Conservation (phyloP, 2,797 vertebrate species). For the Cebuella pygmaea region DNA sequence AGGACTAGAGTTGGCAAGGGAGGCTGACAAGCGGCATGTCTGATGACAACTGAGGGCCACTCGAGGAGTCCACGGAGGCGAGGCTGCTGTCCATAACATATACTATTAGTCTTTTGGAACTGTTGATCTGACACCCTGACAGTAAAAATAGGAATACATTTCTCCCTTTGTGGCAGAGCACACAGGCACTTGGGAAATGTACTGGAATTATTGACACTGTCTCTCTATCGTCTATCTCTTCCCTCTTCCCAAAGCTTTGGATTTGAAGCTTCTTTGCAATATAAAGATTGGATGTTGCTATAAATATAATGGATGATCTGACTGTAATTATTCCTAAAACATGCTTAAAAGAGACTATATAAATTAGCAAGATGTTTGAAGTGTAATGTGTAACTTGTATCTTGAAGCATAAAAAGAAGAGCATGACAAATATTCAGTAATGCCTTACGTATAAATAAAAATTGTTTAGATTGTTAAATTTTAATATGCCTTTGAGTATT, state of each 20-base stretch:
- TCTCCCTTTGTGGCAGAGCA: not conserved
- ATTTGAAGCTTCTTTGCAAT: not conserved
- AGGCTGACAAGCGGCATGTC: not conserved
- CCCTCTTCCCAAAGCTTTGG: not conserved
- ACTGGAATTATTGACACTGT: not conserved
- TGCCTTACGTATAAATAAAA: conserved; percentile 18
- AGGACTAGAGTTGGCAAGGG: not conserved
- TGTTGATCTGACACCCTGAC: not conserved
- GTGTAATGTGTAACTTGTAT: not conserved
- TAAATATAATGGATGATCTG: conserved; percentile 29
- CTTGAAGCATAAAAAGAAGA: not conserved
- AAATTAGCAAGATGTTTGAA: conserved; percentile 37
- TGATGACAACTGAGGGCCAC: not conserved
- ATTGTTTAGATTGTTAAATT: not conserved
- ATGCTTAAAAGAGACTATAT: not conserved
- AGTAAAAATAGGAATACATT: conserved; percentile 9
- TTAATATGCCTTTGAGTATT: not conserved
- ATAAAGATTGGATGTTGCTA: not conserved
- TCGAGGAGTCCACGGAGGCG: not conserved
- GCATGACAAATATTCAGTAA: not conserved
- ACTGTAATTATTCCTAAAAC: conserved; percentile 46
- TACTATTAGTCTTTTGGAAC: not conserved
- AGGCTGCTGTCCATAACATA: not conserved
- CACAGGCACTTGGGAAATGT: not conserved
- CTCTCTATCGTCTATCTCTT: not conserved